Percentiles rank a stretch among this genome's conserved stretches.
Conservation (phyloP, 1,140 invertebrate species). For the Drosophila pruinosa region DNA sequence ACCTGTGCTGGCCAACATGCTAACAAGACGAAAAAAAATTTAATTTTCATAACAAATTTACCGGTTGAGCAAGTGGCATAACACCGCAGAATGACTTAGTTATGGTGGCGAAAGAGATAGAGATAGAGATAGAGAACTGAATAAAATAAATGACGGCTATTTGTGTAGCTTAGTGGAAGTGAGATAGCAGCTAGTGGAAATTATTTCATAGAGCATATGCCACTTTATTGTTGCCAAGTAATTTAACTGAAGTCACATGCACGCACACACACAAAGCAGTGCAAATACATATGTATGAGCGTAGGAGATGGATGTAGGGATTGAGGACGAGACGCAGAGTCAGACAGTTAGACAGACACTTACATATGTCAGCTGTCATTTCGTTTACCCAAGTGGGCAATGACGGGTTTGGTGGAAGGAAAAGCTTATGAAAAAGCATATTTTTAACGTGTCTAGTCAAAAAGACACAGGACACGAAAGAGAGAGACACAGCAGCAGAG, state of each 20-base stretch:
- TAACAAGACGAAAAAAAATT: slow-evolving; percentile 48
- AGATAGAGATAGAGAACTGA: slow-evolving; percentile 1
- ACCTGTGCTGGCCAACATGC: slow-evolving; percentile 22
- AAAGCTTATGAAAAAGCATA: slow-evolving; percentile 48
- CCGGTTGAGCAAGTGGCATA: slow-evolving; percentile 46
- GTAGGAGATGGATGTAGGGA: not conserved
- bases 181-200: slow-evolving; percentile 30
- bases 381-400: slow-evolving; percentile 48
- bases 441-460: slow-evolving; percentile 49
- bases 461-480: slow-evolving; percentile 2
- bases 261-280: slow-evolving; percentile 27
- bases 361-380: slow-evolving; percentile 79
- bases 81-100: slow-evolving; percentile 54
- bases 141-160: slow-evolving; percentile 33
- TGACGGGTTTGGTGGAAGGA: not conserved
- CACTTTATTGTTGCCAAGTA: slow-evolving; percentile 81
- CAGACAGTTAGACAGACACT: slow-evolving; percentile 52
- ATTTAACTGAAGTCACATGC: slow-evolving; percentile 67
- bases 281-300: slow-evolving; percentile 5
- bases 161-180: not conserved
- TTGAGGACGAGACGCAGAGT: not conserved
- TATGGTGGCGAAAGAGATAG: slow-evolving; percentile 7
- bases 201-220: slow-evolving; percentile 67
- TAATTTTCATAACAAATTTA: slow-evolving; percentile 75
- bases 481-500: not conserved